Conservation (phyloP, 2,888 invertebrate genomes). For the Euphydryas editha region DNA sequence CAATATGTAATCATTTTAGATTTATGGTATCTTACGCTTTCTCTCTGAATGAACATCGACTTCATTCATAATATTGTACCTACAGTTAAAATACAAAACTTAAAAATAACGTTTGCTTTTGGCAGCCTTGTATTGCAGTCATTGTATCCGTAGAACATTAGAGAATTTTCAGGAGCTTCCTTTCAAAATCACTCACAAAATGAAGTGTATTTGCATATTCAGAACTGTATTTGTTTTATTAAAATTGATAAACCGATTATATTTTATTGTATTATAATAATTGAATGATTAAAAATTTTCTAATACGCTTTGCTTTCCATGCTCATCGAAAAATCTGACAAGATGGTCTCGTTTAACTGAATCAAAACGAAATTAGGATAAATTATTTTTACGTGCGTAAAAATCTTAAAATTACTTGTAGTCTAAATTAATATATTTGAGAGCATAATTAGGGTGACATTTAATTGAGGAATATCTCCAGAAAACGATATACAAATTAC, state of each 20-base stretch:
- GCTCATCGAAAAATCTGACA: background rate
- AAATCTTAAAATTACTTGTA: background rate
- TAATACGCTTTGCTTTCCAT: conserved; percentile 26
- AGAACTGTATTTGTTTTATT: too few relatives aligned
- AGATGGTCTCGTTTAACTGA: background rate
- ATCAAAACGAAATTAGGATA: background rate
- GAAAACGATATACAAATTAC: conserved; percentile 16
- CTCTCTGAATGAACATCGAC: conserved; percentile 36
- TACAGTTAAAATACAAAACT: conserved; percentile 28
- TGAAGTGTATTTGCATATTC: conserved; percentile 11
- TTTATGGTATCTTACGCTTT: conserved; percentile 38
- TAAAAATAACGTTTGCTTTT: conserved; percentile 34
- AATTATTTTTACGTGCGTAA: background rate
- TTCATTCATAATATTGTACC: conserved; percentile 36
- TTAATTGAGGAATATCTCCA: conserved; percentile 13
- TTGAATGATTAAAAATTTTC: too few relatives aligned
- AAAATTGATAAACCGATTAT: too few relatives aligned
- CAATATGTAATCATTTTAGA: conserved; percentile 44
- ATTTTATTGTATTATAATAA: too few relatives aligned
- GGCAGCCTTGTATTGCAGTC: conserved; percentile 40
- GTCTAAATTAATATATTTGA: background rate
- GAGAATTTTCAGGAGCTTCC: conserved; percentile 34
- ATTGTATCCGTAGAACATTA: conserved; percentile 37
- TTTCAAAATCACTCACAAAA: conserved; percentile 24
- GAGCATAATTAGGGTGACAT: conserved; percentile 3